Evolutionary conservation across 2,888 invertebrate genomes (phyloP), one percentile per base, ranked within the genome.

Genomic region (Diabrotica balteata): DNA sequence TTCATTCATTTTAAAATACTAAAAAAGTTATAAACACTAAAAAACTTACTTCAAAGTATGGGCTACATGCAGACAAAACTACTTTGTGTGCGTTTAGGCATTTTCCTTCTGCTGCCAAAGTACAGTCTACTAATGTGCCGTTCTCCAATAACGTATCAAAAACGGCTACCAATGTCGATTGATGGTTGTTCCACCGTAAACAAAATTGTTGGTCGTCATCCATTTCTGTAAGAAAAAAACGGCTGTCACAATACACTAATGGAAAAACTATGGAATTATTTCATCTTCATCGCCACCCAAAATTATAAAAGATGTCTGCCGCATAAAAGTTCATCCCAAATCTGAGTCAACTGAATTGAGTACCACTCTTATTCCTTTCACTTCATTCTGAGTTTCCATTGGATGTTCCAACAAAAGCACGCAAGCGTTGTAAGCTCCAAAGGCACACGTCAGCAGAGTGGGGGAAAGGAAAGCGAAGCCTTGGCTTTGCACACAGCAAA

Each of bases 191-290:
- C 96, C 96, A 96, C 85, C 95, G 88, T 82, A 96, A 87, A 87
- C 96, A 96, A 86, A 95, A 96, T 88, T 96, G 95, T 87, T 95
- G 95, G 86, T 95, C 94, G 89, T 93, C 93, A 85, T 92, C 92
- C 92, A 92, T 92, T 82, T 81, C 78, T 79, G 76, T 54, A 77
- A 79, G 62, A 58, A 71, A 55, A 45, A 57, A 10, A 52, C 22
- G 8, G 10, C 32, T n/a, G 6, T 42, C 43, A 42, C 10, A 54
- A n/a, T 7, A 54, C 10, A 42, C 7, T 32, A 32, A 54, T 54
- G 4, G 42, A 32, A 3, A 10, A 54, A 10, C 4, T 0, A 45
- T 44, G 11, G 55, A 55, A 44, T 11, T 43, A 10, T 42, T 53
- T 42, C 2, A 44, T 8, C n/a, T 53, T n/a, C 2, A 44, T 6